Conservation (phyloP, 2,888 invertebrate genomes). For the Acanthosepion lycidas region DNA sequence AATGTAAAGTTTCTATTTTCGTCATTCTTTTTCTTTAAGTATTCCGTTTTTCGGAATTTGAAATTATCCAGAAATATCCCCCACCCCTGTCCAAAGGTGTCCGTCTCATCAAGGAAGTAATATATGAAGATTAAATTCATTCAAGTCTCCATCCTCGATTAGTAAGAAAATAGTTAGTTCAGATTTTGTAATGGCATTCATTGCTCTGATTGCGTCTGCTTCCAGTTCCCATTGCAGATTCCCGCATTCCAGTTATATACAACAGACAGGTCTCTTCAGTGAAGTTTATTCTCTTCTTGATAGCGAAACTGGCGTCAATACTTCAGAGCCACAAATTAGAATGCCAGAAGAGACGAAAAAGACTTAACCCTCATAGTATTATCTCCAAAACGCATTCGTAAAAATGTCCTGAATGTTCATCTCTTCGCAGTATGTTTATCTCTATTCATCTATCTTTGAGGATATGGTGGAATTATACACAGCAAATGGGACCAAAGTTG, state of each 20-base stretch:
- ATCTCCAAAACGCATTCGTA: not conserved
- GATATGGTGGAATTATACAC: not conserved
- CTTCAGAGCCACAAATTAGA: not conserved
- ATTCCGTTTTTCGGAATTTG: no score
- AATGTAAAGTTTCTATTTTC: no score
- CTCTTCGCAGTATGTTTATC: not conserved
- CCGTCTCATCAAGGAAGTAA: no score
- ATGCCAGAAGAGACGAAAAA: not conserved
- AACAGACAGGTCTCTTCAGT: not conserved
- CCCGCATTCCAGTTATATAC: not conserved
- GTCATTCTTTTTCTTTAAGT: no score
- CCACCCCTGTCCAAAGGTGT: no score
- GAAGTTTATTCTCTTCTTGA: not conserved
- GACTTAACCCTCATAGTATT: not conserved
- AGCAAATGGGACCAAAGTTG: not conserved
- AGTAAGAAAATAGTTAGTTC: not conserved
- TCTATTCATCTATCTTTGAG: not conserved
- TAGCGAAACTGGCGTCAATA: not conserved
- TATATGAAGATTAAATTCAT: not conserved
- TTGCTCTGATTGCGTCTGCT: not conserved
- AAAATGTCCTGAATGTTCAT: not conserved
- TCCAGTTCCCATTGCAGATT: not conserved
- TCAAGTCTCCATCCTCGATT: not conserved
- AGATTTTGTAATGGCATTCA: not conserved
- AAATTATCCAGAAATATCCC: no score